Conservation (phyloP, 1,140 invertebrate species). For the Drosophila nikananu region DNA sequence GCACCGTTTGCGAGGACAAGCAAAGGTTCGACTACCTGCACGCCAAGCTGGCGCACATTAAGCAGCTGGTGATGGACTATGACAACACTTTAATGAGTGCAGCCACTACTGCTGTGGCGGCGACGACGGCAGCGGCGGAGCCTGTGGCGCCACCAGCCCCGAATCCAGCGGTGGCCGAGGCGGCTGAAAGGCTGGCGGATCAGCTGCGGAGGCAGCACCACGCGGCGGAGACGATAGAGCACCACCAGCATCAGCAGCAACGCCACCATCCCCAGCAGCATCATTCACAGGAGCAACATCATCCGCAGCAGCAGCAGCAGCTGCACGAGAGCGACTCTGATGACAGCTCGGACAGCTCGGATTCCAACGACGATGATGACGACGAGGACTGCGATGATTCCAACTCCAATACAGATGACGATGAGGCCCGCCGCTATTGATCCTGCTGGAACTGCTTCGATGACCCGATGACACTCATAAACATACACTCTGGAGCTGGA, state of each 20-base stretch:
- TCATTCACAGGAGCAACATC: constrained; percentile 21
- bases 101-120: background rate
- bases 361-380: constrained; percentile 76
- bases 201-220: constrained; percentile 60
- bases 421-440: constrained; percentile 74
- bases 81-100: constrained; percentile 86
- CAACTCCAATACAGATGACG: constrained; percentile 75
- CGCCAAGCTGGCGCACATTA: constrained; percentile 95
- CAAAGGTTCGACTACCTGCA: constrained; percentile 93
- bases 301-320: constrained; percentile 32
- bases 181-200: constrained; percentile 25
- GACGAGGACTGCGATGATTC: constrained; percentile 70
- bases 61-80: constrained; percentile 93
- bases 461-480: constrained; percentile 31
- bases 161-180: constrained; percentile 21
- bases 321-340: constrained; percentile 70
- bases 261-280: constrained; percentile 39
- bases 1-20: constrained; percentile 90
- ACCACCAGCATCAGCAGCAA: constrained; percentile 20
- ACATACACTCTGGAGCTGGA: constrained; percentile 10
- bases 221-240: constrained; percentile 68
- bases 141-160: constrained; percentile 14
- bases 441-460: constrained; percentile 50
- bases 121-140: constrained; percentile 4
- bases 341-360: constrained; percentile 75